A percentile compares a stretch with the other conserved stretches of the same genome.
These are phyloP conservation scores for Porphyrio hochstetteri DNA, from an alignment of 2,113 vertebrate genomes.

Conservation along the genomic window DNA sequence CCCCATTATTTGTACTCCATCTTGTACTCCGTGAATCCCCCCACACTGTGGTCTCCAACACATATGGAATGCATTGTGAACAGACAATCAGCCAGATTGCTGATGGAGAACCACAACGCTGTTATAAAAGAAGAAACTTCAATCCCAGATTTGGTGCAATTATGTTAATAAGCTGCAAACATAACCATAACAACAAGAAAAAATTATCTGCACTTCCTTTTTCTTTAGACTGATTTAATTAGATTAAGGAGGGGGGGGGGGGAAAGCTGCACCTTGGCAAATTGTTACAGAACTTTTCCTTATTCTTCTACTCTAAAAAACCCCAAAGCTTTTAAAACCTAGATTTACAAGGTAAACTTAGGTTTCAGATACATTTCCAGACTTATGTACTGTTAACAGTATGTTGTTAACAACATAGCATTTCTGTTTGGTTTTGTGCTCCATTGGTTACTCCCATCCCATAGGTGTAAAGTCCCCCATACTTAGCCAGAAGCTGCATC, in stretches of 20 bases:
- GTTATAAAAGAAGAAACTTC: constrained; percentile 53
- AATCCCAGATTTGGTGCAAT: constrained; percentile 42
- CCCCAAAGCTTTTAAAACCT: neutral
- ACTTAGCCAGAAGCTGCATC: neutral
- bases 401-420: too few relatives aligned
- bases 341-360: neutral
- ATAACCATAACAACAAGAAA: constrained; percentile 37
- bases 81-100: constrained; percentile 48
- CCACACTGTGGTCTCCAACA: constrained; percentile 13
- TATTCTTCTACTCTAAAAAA: neutral
- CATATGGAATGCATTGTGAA: constrained; percentile 57
- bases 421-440: neutral
- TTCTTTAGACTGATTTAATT: neutral
- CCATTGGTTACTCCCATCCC: neutral
- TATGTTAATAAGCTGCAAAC: constrained; percentile 68
- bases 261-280: neutral
- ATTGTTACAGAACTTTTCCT: neutral
- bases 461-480: neutral
- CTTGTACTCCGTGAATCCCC: constrained; percentile 35
- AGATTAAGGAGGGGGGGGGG: neutral
- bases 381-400: neutral
- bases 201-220: neutral
- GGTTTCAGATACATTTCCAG: neutral
- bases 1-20: neutral
- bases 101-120: constrained; percentile 51